Base-by-base conservation (phyloP, 2,888 invertebrate species). In the Notodonta ziczac region DNA sequence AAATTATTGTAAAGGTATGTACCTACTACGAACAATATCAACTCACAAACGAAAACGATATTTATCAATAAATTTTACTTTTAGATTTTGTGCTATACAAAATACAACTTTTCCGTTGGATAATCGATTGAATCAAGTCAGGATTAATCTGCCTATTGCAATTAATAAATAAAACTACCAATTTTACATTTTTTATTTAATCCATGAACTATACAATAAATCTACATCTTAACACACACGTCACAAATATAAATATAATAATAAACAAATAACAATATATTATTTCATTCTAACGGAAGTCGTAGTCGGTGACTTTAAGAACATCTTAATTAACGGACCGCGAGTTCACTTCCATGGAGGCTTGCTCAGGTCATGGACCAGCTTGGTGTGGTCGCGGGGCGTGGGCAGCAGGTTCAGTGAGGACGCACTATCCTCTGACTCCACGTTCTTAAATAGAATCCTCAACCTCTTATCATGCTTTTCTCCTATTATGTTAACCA, bases 401-500 rank as follows among this genome's bases (percentile, higher is more conserved):
- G 61, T 14, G 46, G 59, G 61, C n/a, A 62, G 14, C 55, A 74
- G 63, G 66, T 81, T 80, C 72, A 84, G 67, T 13, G 68, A 48
- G 3, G 83, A 85, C n/a, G 76, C 63, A 46, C 57, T 64, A 16
- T 80, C 74, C 4, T 76, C 73, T 58, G 56, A 70, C 10, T 64
- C 63, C 39, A 84, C 80, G 65, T 78, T 85, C 62, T 71, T 67
- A 66, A 74, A 85, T 40, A 89, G 64, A 35, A 84, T 57, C 65
- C 70, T 73, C 59, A 89, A 60, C 64, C 73, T 79, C 58, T 81
- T 80, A 52, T 87, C 83, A 58, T 83, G 72, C 59, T 72, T 78
- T 66, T 81, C 74, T 44, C 72, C 82, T 65, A 89, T 84, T 52
- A 86, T 81, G 59, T 87, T 73, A 59, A 87, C 76, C 62, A 89